Evolutionary conservation across 2,888 invertebrate genomes (phyloP), one percentile per base, ranked within the genome.

Genomic region (Schizaphis graminum): DNA sequence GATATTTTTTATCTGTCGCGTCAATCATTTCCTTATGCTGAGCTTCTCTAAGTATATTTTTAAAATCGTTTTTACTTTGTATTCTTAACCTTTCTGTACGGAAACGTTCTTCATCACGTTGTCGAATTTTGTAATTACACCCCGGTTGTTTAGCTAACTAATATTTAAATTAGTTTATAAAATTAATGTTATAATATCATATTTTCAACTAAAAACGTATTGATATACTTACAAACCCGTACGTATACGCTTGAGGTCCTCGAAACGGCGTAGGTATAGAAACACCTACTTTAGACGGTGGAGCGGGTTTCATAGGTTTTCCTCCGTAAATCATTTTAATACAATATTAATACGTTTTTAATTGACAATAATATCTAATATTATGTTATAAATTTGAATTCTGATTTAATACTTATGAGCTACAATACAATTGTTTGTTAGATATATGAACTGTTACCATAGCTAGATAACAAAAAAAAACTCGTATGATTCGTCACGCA

Each of bases 141-240:
- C 61, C 91, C 28, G 87, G 86, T 85, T 90, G 84, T 90, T 86
- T 93, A 26, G 90, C 89, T 56, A 93, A 84, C 93, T 93, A 44
- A 56, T 87, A 87, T 49, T 49, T 35, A 92, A n/a, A 86, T 86
- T 26, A n/a, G 24, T 28, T n/a, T 26, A 61, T 53, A n/a, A 16
- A 53, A n/a, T 26, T 24, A 7, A 47, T 61, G 24, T 11, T 28
- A 47, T 3, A 47, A 41, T 35, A 28, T 35, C 1, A 77, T 21
- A 49, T 47, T 35, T n/a, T 49, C 1, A n/a, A 49, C 21, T 49
- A 77, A 77, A 28, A n/a, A 91, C 67, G 16, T 49, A n/a, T 35
- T 44, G 21, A 7, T 91, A 10, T 57, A 86, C 92, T 61, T 61
- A 92, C 92, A 26, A 88, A 56, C n/a, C 47, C 87, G 26, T 88